phyloP scores from a whole-genome alignment of 1,140 invertebrate genomes.

The Kradibia gibbosae region DNA sequence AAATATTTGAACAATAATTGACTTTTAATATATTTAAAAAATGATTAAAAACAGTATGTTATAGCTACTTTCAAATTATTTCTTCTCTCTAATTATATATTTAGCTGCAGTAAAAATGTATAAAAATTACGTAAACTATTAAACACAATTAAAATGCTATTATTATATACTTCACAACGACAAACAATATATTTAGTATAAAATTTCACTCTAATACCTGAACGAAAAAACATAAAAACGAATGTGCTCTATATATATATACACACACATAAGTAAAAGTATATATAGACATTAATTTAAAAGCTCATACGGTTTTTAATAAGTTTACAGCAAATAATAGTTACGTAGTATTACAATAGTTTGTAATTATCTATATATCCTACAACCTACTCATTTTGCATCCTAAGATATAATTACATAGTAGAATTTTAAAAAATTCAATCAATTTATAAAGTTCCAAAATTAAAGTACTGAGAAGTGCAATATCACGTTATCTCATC shows the following conservation, averaged over 20 bases:
- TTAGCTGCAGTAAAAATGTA: neutral
- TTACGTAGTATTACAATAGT: neutral
- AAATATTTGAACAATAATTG: neutral
- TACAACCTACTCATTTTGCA: neutral
- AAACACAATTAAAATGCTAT: neutral
- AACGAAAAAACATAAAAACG: too few species aligned
- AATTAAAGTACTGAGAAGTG: neutral
- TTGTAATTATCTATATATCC: constrained; percentile 28
- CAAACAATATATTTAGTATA: too few species aligned
- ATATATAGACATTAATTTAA: too few species aligned
- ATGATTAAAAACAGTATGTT: neutral
- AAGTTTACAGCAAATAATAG: neutral
- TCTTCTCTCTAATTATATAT: neutral
- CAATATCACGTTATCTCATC: neutral
- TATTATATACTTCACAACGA: too few species aligned
- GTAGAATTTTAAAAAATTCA: neutral
- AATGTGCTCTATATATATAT: too few species aligned
- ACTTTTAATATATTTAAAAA: neutral
- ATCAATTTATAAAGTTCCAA: neutral
- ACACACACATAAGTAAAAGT: too few species aligned
- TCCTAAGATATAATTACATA: constrained; percentile 20
- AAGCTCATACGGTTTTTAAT: too few species aligned
- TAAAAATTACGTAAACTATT: neutral
- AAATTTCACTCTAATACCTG: too few species aligned
- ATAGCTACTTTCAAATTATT: neutral